A percentile compares a stretch with the other conserved stretches of the same genome.
phyloP scores from a whole-genome alignment of 2,113 vertebrate species.

The Sarotherodon lohbergeri region DNA sequence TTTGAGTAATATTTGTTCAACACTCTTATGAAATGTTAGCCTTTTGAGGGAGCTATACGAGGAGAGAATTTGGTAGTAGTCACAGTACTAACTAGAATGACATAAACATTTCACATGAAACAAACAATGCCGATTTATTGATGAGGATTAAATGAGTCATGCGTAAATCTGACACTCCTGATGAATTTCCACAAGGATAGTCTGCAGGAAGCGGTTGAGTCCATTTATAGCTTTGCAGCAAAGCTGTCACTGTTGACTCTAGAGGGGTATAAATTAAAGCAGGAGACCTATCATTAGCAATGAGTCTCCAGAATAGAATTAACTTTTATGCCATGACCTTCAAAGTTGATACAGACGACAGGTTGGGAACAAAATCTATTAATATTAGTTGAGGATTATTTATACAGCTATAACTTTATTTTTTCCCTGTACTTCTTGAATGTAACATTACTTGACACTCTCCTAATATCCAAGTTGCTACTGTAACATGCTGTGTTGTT shows the following conservation, averaged over 20 bases:
- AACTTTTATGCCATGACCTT: background rate
- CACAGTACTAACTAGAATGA: background rate
- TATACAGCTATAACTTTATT: background rate
- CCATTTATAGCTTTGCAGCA: slow-evolving; percentile 6
- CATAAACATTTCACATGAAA: background rate
- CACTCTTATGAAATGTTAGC: background rate
- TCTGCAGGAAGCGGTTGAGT: background rate
- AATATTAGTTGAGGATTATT: background rate
- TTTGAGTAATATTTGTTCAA: background rate
- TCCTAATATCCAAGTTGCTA: background rate
- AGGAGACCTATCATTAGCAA: background rate
- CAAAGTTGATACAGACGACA: background rate
- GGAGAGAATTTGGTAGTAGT: background rate
- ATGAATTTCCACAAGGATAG: background rate
- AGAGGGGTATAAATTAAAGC: background rate
- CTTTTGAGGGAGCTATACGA: background rate
- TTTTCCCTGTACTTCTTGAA: background rate
- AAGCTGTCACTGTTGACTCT: background rate
- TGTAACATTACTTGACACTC: background rate
- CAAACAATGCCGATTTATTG: slow-evolving; percentile 11
- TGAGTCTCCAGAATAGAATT: background rate
- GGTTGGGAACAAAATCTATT: background rate
- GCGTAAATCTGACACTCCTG: background rate
- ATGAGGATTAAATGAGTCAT: background rate
- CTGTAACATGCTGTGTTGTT: background rate